Conservation (phyloP, 2,888 invertebrate species). For the Balanococcus diminutus region DNA sequence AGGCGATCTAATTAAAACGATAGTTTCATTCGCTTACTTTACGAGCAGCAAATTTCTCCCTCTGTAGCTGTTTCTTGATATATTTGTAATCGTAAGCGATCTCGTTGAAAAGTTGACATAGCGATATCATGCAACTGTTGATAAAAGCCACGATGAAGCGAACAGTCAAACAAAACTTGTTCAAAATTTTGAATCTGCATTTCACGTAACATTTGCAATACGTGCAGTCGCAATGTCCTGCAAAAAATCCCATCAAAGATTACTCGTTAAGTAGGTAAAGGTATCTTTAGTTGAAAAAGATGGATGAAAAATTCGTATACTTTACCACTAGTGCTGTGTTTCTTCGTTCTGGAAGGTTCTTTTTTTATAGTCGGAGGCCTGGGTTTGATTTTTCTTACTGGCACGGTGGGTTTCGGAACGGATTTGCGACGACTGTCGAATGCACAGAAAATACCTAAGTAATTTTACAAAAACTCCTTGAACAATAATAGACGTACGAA, state of each 20-base stretch:
- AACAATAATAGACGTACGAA: neutral
- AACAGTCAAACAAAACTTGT: slow-evolving; percentile 60
- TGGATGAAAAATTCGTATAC: neutral
- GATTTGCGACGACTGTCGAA: neutral
- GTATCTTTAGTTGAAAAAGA: neutral
- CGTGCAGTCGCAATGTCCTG: slow-evolving; percentile 1
- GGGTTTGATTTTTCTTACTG: neutral
- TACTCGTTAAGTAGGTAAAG: neutral
- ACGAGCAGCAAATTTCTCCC: slow-evolving; percentile 70
- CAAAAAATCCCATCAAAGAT: neutral
- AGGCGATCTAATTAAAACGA: neutral
- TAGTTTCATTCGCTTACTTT: neutral
- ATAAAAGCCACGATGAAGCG: slow-evolving; percentile 66
- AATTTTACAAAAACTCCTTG: neutral
- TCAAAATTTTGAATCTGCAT: neutral
- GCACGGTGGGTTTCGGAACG: neutral
- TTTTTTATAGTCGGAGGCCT: neutral
- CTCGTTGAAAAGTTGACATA: slow-evolving; percentile 81
- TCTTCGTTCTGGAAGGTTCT: neutral
- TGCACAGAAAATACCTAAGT: neutral
- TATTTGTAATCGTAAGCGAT: slow-evolving; percentile 94
- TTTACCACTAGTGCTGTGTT: neutral
- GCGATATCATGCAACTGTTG: slow-evolving; percentile 78
- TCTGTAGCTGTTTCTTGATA: slow-evolving; percentile 83
- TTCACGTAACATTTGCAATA: neutral